Base-by-base conservation (phyloP, 53 echinoderm and acorn worm genomes). In the Pentamera pediparva region DNA sequence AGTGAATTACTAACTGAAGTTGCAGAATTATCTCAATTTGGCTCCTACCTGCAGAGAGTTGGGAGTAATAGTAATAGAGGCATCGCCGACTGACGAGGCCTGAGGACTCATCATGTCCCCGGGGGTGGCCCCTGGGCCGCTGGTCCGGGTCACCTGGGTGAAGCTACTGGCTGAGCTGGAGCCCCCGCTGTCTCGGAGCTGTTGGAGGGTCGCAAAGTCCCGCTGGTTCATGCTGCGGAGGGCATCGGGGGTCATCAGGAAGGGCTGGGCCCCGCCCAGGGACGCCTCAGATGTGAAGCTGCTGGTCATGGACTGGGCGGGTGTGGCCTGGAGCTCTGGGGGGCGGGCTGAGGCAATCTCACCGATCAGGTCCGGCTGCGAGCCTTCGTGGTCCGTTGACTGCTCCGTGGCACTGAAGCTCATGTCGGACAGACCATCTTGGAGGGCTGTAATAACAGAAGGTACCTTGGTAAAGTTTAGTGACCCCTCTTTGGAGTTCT, bases 281-380 rank as follows among this genome's bases (percentile, higher is more conserved):
- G 85, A 52, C 49, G 98, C 86, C 62, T 98, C 98, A 0, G 92
- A 89, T 0, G 98, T 86, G 76, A 98, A 98, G 39, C 92, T 92
- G 73, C 91, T 92, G 27, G 98, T 89, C 49, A 87, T 22, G 28
- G 85, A 83, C 35, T 82, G 82, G 10, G 84, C 82, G 22, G 92
- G 85, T n/a, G 86, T 75, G 13, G 81, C 69, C 18, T 79, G 84
- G 3, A 78, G 61, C n/a, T 39, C 62, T 11, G 76, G 39, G 13
- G 79, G 5, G 3, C 52, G 36, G 3, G 62, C 57, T 1, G 56
- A 59, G 5, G 56, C 49, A 26, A 72, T 34, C 10, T 67, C 65
- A 3, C 69, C 53, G n/a, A 78, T 36, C 7, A 79, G 12, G 38
- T 90, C 90, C 21, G 79, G 30, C 30, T 70, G 78, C 32, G 70